Evolutionary conservation across 2,888 invertebrate genomes (phyloP), one percentile per base, ranked within the genome.

Genomic region (Thera britannica): DNA sequence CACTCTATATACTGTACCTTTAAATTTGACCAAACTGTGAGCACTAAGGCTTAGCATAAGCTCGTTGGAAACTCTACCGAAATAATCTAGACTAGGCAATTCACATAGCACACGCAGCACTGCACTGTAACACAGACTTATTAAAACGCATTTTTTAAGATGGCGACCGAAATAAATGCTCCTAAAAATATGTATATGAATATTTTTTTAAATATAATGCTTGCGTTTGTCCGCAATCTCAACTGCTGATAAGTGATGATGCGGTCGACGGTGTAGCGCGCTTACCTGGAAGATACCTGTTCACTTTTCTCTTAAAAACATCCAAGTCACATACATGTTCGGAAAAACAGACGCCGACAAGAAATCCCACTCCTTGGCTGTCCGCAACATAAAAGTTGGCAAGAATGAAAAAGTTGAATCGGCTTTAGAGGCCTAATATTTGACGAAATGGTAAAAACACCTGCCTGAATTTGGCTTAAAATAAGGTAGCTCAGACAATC

Each of bases 71-170:
- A 55, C 38, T 46, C 63, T 58, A 48, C 63, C 23, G 52, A 64
- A 34, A 61, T 68, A 68, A 58, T 61, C 48, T 68, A 68, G 52
- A 57, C 46, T 64, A 72, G 67, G 51, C 12, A 62, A 70, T 66
- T 57, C 56, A 72, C 75, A 54, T 55, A 62, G 65, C 72, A 72
- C 75, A 67, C 65, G 58, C 58, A 72, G 60, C 64, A 68, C 66
- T 58, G 73, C 72, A 75, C 71, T 61, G 49, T 69, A 72, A 67
- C 65, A 70, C 36, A 54, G 11, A 63, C 58, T 58, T 62, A 54
- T 63, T 64, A 54, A 57, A 54, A 58, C 49, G 49, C 38, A 49
- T 23, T 57, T 60, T n/a, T 51, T 36, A 49, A 11, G 9, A 54
- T 41, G 34, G 41, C 69, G 65, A 69, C 58, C 51, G 65, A 62